Evolutionary conservation across 2,888 invertebrate species (phyloP).

Genomic region (Mythimna ferrago): DNA sequence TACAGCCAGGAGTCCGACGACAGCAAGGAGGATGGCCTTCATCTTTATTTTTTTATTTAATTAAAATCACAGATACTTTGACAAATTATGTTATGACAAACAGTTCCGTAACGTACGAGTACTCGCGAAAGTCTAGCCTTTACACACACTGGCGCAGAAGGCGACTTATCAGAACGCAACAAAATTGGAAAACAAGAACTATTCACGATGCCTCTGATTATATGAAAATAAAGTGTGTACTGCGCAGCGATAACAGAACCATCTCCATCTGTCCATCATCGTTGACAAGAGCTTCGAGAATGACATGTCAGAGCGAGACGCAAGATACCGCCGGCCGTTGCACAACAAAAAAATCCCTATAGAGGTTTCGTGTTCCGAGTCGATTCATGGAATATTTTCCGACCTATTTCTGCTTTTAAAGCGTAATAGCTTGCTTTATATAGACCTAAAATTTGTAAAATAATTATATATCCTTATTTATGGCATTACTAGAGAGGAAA

Average conservation of each 20-base stretch:
- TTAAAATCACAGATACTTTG: slow-evolving; percentile 88
- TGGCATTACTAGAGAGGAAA: slow-evolving; percentile 18
- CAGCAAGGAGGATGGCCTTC: slow-evolving; percentile 90
- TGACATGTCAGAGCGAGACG: slow-evolving; percentile 79
- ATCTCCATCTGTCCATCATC: too few relatives aligned
- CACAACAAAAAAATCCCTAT: slow-evolving; percentile 71
- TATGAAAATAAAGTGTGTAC: slow-evolving; percentile 79
- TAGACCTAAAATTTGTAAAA: neutral
- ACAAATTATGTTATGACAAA: slow-evolving; percentile 72
- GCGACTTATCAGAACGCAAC: slow-evolving; percentile 89
- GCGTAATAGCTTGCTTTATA: slow-evolving; percentile 8
- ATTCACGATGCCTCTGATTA: slow-evolving; percentile 79
- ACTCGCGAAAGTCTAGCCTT: slow-evolving; percentile 92
- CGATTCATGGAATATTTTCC: slow-evolving; percentile 74
- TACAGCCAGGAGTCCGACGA: slow-evolving; percentile 87
- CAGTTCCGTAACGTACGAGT: slow-evolving; percentile 70
- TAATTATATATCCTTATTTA: slow-evolving; percentile 2
- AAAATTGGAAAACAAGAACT: slow-evolving; percentile 78
- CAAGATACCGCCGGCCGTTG: slow-evolving; percentile 67
- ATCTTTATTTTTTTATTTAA: slow-evolving; percentile 83
- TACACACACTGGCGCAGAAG: slow-evolving; percentile 98
- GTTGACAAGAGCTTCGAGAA: slow-evolving; percentile 81
- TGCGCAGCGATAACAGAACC: slow-evolving; percentile 87
- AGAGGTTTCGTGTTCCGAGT: slow-evolving; percentile 88
- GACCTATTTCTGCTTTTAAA: slow-evolving; percentile 38